Evolutionary conservation across 2,888 invertebrate species (phyloP), one percentile per base, ranked within the genome.

Genomic region (Leptothorax acervorum): DNA sequence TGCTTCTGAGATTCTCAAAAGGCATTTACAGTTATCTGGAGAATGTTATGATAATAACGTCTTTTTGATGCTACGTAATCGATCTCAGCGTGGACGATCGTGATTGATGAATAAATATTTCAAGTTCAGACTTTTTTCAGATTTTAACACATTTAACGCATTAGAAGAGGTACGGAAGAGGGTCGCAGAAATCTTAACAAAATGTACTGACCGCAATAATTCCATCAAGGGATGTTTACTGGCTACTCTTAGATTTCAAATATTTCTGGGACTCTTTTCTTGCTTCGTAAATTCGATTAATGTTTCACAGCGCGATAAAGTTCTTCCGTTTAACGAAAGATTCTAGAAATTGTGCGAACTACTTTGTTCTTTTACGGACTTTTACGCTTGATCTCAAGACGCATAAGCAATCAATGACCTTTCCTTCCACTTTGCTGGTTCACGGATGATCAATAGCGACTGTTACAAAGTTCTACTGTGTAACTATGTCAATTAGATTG

Each of bases 21-120:
- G 5, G 4, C 3, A 15, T 70, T 6, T 53, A 51, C 12, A 51
- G 18, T 11, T 53, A 23, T 23, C 39, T 55, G 15, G n/a, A 55
- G 39, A 71, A 55, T 39, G 9, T 39, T 15, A 23, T 2, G 42
- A 55, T 12, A 23, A 23, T 39, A 23, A 55, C 0, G 23, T 39
- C 53, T 15, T 8, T 23, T 35, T 11, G 63, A 63, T 39, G 45
- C 45, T 23, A 63, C 68, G 70, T 78, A 75, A 86, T 82, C 63
- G 76, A 89, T 85, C 68, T 75, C 85, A 66, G 45, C 57, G 68
- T 31, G 35, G 57, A 63, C 45, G 55, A 65, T 57, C 57, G 18
- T 51, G 53, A 83, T 83, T 79, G 48, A 57, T 55, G 65, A 66
- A 60, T 48, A 45, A 48, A 45, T 51, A 28, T 31, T 48, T n/a